Base-by-base conservation (phyloP, 2,797 vertebrate species). In the Molossus molossus region DNA sequence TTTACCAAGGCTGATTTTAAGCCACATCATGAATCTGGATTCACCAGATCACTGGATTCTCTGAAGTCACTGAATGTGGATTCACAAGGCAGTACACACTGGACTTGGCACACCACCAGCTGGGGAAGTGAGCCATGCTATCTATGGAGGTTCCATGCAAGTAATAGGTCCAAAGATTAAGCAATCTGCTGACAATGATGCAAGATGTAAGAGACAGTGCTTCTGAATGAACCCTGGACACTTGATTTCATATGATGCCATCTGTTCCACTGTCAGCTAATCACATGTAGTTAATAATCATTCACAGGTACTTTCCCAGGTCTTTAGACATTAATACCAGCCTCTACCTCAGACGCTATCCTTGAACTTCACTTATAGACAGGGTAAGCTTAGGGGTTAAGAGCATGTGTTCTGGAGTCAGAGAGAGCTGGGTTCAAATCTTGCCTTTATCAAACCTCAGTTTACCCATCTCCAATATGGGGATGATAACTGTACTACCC, bases 161-260 rank as follows among this genome's bases (percentile, higher is more conserved):
- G 76, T 77, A 53, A 93, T 17, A 94, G 62, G 84, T 84, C 73
- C 83, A 93, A 91, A 90, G 89, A 93, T 82, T 79, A 92, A 83
- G 53, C 70, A 91, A 90, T 85, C 33, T 95, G 72, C 62, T 96
- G 84, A 95, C 75, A 64, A 1, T 37, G 60, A 95, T 55, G 94
- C 29, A 87, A 69, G 69, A 95, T 7, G 21, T 76, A 86, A 89
- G 62, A 89, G 50, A 94, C 37, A 55, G 50, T 50, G 65, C 27
- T 81, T 17, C 45, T 13, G 70, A 76, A 4, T 73, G 79, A 91
- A 91, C 90, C 27, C 55, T 87, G 88, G 65, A 53, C 29, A 77
- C 12, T 9, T 40, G 64, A 76, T 86, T 96, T 91, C 79, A 86
- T 85, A 53, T 80, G 65, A 89, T 81, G 65, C 70, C 65, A 87